Evolutionary conservation across 92 coral and sea anemone species (phyloP).

Genomic region (Epizoanthus stellaris): DNA sequence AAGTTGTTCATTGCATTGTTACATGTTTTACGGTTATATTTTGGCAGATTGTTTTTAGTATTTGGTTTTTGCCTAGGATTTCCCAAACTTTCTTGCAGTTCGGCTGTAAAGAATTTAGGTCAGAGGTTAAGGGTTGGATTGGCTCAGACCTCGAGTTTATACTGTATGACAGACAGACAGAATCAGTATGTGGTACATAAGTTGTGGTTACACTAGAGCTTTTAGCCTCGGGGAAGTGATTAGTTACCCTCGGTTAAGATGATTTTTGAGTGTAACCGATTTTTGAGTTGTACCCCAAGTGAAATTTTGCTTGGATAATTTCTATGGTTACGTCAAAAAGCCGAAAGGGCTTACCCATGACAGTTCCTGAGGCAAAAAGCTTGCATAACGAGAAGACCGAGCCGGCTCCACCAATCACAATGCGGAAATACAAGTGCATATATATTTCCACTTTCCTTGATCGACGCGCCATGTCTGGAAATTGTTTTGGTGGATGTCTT

Average conservation of each 20-base stretch:
- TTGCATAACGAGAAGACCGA: slow-evolving; percentile 50
- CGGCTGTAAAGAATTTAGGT: neutral
- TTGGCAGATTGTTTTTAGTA: neutral
- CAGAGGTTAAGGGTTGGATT: slow-evolving; percentile 7
- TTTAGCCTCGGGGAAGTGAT: no score
- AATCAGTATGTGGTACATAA: no score
- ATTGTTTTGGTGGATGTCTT: slow-evolving; percentile 42
- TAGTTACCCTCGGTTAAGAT: neutral
- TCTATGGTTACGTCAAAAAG: slow-evolving; percentile 50
- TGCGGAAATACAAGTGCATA: slow-evolving; percentile 34
- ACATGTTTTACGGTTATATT: neutral
- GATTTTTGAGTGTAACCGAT: neutral
- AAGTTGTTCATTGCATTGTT: neutral
- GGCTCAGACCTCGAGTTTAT: no score
- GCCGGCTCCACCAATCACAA: slow-evolving; percentile 44
- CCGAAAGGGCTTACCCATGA: slow-evolving; percentile 40
- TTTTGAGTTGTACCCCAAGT: slow-evolving; percentile 1
- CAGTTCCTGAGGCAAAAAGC: slow-evolving; percentile 47
- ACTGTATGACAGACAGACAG: no score
- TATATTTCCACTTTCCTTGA: slow-evolving; percentile 19
- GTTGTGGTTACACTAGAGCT: no score
- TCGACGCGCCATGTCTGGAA: slow-evolving; percentile 38
- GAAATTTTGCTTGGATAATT: slow-evolving; percentile 26
- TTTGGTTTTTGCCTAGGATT: neutral
- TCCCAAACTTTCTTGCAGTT: neutral